Conservation (phyloP, 2,797 vertebrate species). For the Hypotaenidia philippensis region DNA sequence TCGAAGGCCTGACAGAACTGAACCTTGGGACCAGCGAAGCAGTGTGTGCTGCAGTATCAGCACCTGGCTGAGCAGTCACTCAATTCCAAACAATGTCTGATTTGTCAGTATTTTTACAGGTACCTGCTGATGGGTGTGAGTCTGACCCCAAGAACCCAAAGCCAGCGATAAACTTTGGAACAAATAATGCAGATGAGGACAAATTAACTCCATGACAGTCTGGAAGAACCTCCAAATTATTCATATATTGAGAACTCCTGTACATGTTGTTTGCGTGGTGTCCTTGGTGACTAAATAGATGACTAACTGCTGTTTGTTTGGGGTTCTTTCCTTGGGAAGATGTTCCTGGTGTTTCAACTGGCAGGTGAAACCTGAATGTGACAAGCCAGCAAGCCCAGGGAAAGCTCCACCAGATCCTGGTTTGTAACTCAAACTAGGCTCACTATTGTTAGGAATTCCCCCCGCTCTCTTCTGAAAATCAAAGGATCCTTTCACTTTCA, state of each 20-base stretch:
- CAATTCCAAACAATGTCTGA: accelerated
- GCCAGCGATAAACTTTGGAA: neutral
- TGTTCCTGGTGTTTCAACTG: neutral
- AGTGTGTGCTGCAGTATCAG: neutral
- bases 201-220: neutral
- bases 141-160: neutral
- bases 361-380: neutral
- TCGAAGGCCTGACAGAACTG: neutral
- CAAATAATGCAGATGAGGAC: neutral
- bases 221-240: neutral
- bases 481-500: neutral
- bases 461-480: neutral
- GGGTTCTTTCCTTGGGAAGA: neutral
- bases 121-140: neutral
- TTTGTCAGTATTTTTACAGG: neutral
- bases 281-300: neutral
- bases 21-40: neutral
- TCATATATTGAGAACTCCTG: neutral
- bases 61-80: neutral
- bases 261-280: neutral
- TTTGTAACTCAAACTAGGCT: neutral
- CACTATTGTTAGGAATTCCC: neutral
- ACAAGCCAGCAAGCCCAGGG: neutral
- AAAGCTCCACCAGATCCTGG: neutral
- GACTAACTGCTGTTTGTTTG: neutral